Conservation (phyloP, 2,113 vertebrate genomes). For the Choloepus hoffmanni region DNA sequence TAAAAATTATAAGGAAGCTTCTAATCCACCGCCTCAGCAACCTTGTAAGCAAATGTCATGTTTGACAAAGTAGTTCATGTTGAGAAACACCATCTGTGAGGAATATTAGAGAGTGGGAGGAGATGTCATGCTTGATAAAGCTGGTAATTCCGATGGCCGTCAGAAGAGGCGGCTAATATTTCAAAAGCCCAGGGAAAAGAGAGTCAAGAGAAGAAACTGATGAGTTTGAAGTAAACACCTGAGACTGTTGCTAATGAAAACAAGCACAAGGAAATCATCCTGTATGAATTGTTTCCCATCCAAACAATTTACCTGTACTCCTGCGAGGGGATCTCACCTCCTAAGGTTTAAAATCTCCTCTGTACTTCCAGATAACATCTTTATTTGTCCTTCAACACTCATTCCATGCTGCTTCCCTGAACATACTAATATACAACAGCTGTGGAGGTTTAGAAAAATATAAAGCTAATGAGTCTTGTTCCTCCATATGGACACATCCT, state of each 20-base stretch:
- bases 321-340: neutral
- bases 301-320: slow-evolving; percentile 18
- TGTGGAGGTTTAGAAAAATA: neutral
- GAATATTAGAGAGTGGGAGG: slow-evolving; percentile 67
- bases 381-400: slow-evolving; percentile 56
- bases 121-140: slow-evolving; percentile 82
- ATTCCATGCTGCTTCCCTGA: neutral
- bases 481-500: neutral
- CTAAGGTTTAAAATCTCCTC: slow-evolving; percentile 52
- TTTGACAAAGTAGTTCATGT: slow-evolving; percentile 79
- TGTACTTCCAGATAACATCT: slow-evolving; percentile 29
- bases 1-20: slow-evolving; percentile 51
- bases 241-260: slow-evolving; percentile 68
- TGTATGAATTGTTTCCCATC: neutral
- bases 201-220: slow-evolving; percentile 37
- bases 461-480: neutral
- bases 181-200: slow-evolving; percentile 52
- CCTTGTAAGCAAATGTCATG: slow-evolving; percentile 73
- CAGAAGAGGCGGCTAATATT: slow-evolving; percentile 68
- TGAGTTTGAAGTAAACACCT: slow-evolving; percentile 61
- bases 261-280: neutral
- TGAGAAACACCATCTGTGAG: slow-evolving; percentile 78
- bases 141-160: slow-evolving; percentile 68
- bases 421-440: neutral
- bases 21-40: slow-evolving; percentile 58